phyloP scores from a whole-genome alignment of 2,888 invertebrate species.

The Mimachlamys varia region DNA sequence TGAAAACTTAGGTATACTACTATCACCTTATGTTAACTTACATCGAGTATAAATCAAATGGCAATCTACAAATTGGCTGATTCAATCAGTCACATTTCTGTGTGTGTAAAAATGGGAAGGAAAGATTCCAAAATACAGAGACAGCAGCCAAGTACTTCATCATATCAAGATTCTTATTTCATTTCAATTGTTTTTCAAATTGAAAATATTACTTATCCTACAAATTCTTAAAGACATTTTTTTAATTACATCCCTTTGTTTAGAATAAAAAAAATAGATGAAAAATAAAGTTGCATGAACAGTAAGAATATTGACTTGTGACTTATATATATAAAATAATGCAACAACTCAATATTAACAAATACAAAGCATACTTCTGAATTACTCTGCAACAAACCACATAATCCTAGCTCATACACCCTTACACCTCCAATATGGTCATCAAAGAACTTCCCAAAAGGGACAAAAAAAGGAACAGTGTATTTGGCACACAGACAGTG shows the following conservation, averaged over 20 bases:
- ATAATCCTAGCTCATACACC: slow-evolving; percentile 1
- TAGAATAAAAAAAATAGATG: slow-evolving; percentile 28
- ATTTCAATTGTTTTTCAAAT: neutral
- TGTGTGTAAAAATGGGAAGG: slow-evolving; percentile 11
- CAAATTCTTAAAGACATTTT: neutral
- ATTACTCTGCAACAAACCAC: slow-evolving; percentile 14
- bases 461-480: slow-evolving; percentile 6
- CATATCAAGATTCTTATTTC: neutral
- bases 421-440: slow-evolving; percentile 31
- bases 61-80: slow-evolving; percentile 22
- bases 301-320: slow-evolving; percentile 31
- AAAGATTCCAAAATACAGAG: slow-evolving; percentile 20
- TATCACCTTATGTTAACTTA: slow-evolving; percentile 34
- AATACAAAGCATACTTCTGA: slow-evolving; percentile 29
- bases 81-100: neutral
- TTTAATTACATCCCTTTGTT: neutral
- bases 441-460: neutral
- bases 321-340: slow-evolving; percentile 28
- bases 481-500: slow-evolving; percentile 27
- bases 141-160: slow-evolving; percentile 31
- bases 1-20: slow-evolving; percentile 36
- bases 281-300: slow-evolving; percentile 33
- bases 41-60: slow-evolving; percentile 17
- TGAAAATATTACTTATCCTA: slow-evolving; percentile 23
- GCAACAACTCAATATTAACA: slow-evolving; percentile 20